Evolutionary conservation across 2,113 vertebrate genomes (phyloP).

Genomic region (Clupea harengus): DNA sequence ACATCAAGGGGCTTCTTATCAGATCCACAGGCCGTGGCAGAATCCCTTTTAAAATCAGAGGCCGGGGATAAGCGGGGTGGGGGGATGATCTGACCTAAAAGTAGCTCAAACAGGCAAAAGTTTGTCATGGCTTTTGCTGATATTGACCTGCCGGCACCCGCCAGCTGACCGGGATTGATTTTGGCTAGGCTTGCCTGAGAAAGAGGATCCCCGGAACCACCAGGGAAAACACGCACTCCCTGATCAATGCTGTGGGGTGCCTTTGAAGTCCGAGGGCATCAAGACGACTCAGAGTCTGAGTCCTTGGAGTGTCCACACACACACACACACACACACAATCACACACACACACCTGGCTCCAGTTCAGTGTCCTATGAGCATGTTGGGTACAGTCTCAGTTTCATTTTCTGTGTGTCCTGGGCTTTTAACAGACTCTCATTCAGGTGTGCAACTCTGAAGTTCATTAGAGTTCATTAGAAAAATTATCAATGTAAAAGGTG

Average conservation of each 20-base stretch:
- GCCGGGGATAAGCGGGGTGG: background rate
- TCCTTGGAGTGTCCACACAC: conserved; percentile 38
- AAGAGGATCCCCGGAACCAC: conserved; percentile 39
- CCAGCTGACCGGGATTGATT: conserved; percentile 52
- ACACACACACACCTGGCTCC: background rate
- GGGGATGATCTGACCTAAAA: background rate
- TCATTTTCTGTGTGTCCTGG: background rate
- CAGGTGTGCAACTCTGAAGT: background rate
- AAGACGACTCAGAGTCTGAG: conserved; percentile 41
- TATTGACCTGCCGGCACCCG: conserved; percentile 44
- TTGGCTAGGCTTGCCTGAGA: conserved; percentile 48
- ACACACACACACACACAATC: background rate
- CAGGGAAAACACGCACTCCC: conserved; percentile 33
- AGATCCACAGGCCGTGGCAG: background rate
- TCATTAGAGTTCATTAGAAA: conserved; percentile 4
- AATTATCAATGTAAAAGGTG: background rate
- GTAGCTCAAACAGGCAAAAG: conserved; percentile 5
- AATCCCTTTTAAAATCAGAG: background rate
- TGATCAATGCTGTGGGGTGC: conserved; percentile 46
- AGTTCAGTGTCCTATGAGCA: background rate
- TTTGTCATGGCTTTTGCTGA: conserved; percentile 36
- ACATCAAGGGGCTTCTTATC: background rate
- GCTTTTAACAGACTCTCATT: conserved; percentile 6
- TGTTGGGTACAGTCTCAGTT: background rate
- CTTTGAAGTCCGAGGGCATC: conserved; percentile 47